Percentiles rank a stretch among this genome's conserved stretches.
These are phyloP conservation scores for Drosophila saltans DNA, from an alignment of 1,140 invertebrate genomes.

Conservation along the genomic window DNA sequence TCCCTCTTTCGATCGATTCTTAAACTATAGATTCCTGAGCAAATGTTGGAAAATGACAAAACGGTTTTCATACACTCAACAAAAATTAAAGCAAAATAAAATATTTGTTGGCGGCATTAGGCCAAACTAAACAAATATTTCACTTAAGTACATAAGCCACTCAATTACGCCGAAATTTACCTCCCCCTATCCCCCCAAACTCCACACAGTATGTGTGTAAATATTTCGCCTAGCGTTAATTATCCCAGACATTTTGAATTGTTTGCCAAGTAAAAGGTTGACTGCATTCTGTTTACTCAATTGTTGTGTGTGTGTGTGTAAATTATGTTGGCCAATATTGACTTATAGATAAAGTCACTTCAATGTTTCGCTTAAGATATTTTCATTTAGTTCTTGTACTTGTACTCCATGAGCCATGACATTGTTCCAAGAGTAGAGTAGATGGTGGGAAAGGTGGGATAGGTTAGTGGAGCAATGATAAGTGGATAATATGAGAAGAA, in stretches of 20 bases:
- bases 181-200: background rate
- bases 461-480: constrained; percentile 55
- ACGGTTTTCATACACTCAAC: background rate
- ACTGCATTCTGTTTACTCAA: constrained; percentile 77
- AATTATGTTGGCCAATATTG: constrained; percentile 79
- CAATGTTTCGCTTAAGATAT: constrained; percentile 60
- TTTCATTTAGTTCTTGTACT: constrained; percentile 32
- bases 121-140: constrained; percentile 25
- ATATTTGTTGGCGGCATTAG: constrained; percentile 3
- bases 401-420: constrained; percentile 41
- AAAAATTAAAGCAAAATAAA: too few species aligned
- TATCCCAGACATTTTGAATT: constrained; percentile 61
- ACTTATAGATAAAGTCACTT: constrained; percentile 60
- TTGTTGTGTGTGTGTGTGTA: constrained; percentile 61
- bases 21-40: constrained; percentile 29
- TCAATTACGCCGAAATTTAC: constrained; percentile 75
- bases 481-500: constrained; percentile 14
- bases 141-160: constrained; percentile 67
- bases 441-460: constrained; percentile 46
- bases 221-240: constrained; percentile 61
- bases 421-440: constrained; percentile 37
- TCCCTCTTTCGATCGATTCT: constrained; percentile 29
- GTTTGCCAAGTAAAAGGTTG: constrained; percentile 62
- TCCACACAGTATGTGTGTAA: constrained; percentile 17
- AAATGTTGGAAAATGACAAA: constrained; percentile 11